These are phyloP conservation scores for Natrix natrix DNA, from an alignment of 2,797 vertebrate genomes.

Conservation along the genomic window DNA sequence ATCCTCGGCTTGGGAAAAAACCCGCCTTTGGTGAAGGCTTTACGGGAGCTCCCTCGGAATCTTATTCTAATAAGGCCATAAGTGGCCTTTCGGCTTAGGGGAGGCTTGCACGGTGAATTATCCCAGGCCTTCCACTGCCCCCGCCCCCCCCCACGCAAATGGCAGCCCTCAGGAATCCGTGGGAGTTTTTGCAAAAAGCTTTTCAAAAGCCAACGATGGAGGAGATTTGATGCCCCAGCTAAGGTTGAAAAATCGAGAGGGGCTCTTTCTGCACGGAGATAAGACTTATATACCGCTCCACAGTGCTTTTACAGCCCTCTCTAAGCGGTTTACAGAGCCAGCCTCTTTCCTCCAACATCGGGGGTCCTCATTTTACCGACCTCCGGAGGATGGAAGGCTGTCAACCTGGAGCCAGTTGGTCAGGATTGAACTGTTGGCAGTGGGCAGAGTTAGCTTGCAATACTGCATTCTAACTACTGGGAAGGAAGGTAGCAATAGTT, in stretches of 20 bases:
- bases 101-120: background rate
- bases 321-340: too few species aligned
- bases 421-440: too few species aligned
- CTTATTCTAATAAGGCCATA: background rate
- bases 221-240: background rate
- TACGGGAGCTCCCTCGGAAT: conserved; percentile 31
- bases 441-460: too few species aligned
- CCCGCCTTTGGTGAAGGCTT: conserved; percentile 34
- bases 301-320: too few species aligned
- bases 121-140: too few species aligned
- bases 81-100: background rate
- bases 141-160: background rate
- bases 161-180: background rate
- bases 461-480: too few species aligned
- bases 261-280: background rate
- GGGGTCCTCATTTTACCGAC: too few species aligned
- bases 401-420: too few species aligned
- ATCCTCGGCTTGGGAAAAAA: background rate
- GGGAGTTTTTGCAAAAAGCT: background rate
- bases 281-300: background rate
- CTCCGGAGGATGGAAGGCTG: too few species aligned
- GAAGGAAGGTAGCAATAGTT: too few species aligned
- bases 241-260: background rate
- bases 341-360: too few species aligned
- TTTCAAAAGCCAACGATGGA: background rate